Base-by-base conservation (phyloP, 30 jellyfish, hydroid and myxozoan species). In the Turritopsis dohrnii region DNA sequence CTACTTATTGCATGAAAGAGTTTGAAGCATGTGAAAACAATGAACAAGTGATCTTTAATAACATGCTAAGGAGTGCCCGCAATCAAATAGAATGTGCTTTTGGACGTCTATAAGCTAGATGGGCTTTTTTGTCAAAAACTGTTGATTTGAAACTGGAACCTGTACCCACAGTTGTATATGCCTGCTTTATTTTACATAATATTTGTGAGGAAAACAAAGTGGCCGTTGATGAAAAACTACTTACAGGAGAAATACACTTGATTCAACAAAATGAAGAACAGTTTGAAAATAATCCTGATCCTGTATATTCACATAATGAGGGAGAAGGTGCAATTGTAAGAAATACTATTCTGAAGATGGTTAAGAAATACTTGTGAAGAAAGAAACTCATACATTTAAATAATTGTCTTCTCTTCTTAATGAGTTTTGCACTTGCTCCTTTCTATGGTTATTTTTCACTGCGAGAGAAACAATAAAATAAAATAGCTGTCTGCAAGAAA, bases 71-170 rank as follows among this genome's bases (percentile, higher is more conserved):
- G 18, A 31, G 82, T 7, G 97, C 96, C 16, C 41, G 95, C 4
- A 90, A 90, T 26, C 97, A 89, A 18, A 82, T 86, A 8, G 95
- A 85, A 71, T 90, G 96, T 71, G 97, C 97, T 0, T 90, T 90
- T 86, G 93, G 92, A 1, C 83, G 97, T 8, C 83, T 86, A 31
- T 81, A 90, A 79, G 95, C 97, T 27, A 17, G 95, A 29, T 86
- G 93, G 97, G 16, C 76, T 22, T 41, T 90, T 20, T 66, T 90
- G 76, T 74, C 89, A 27, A 86, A 72, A 65, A 81, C 13, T 41
- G 60, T 41, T 41, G 60, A 41, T 41, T 41, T 41, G 60, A 5
- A 41, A 41, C 60, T 41, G 5, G 60, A 41, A 41, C 13, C 60
- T 3, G 60, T 41, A 41, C 60, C 60, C 60, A 41, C 60, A 41